These are phyloP conservation scores for Ephestia elutella DNA, from an alignment of 1,140 invertebrate genomes.

Conservation along the genomic window DNA sequence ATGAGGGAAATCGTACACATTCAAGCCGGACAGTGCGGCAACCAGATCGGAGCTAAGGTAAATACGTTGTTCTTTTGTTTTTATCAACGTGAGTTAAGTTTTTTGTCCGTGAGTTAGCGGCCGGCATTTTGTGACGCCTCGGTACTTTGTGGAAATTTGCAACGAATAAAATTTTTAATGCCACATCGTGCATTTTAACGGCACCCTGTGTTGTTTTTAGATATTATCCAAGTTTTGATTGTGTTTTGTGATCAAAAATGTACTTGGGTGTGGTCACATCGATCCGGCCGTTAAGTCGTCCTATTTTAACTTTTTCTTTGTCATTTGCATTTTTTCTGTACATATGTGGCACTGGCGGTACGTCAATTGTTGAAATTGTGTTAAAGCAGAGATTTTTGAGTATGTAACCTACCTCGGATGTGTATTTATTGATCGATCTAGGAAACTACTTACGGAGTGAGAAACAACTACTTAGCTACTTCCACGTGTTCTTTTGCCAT, in stretches of 20 bases:
- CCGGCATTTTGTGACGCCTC: conserved; percentile 69
- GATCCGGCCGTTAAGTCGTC: background rate
- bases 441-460: background rate
- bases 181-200: background rate
- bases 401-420: background rate
- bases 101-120: conserved; percentile 22
- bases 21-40: conserved; percentile 89
- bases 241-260: background rate
- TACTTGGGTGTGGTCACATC: conserved; percentile 3
- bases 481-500: conserved; percentile 43
- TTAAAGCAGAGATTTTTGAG: no score
- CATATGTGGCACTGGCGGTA: background rate
- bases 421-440: conserved; percentile 19
- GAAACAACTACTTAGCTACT: conserved; percentile 9
- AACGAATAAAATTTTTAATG: conserved; percentile 9
- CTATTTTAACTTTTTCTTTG: conserved; percentile 3
- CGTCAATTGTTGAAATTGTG: background rate
- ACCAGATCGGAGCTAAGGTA: conserved; percentile 90
- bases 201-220: background rate
- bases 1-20: conserved; percentile 96
- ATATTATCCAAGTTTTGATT: background rate
- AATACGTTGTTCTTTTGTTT: conserved; percentile 56
- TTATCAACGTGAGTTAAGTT: conserved; percentile 12
- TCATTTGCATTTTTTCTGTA: conserved; percentile 4
- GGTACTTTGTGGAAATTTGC: conserved; percentile 16